These are phyloP conservation scores for Rhabditophanes sp. DNA, from an alignment of 2,888 invertebrate genomes.

Conservation along the genomic window DNA sequence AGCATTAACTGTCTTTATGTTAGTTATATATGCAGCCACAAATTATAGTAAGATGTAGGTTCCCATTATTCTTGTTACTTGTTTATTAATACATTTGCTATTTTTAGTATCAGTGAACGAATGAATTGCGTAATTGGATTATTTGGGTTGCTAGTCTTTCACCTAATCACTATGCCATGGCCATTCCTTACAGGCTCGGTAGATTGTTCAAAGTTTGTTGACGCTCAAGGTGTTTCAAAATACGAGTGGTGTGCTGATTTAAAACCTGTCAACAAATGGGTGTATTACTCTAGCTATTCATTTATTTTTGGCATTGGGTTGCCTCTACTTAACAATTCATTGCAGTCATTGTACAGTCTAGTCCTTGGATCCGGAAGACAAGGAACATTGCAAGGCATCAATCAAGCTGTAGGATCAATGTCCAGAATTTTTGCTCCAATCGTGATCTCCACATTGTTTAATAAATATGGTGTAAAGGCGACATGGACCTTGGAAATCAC, in stretches of 20 bases:
- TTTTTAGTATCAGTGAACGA: constrained; percentile 15
- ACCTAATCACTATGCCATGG: constrained; percentile 19
- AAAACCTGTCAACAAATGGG: constrained; percentile 12
- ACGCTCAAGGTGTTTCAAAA: constrained; percentile 1
- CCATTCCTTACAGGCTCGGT: constrained; percentile 18
- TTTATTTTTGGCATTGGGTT: constrained; percentile 16
- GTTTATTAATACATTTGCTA: not conserved
- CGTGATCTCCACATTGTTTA: constrained; percentile 16
- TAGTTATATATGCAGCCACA: constrained; percentile 19
- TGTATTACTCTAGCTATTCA: constrained; percentile 17
- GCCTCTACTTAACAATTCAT: constrained; percentile 20
- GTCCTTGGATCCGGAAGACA: constrained; percentile 14
- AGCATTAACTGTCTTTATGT: constrained; percentile 13
- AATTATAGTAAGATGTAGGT: constrained; percentile 16
- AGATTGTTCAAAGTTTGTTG: constrained; percentile 10
- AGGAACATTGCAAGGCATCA: constrained; percentile 21
- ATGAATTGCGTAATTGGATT: constrained; percentile 14
- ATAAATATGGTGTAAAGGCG: constrained; percentile 15
- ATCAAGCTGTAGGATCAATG: constrained; percentile 19
- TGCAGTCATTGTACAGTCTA: constrained; percentile 18
- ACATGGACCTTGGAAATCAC: constrained; percentile 19
- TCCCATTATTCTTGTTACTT: not conserved
- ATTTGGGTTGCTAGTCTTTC: constrained; percentile 16
- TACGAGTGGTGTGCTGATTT: constrained; percentile 14
- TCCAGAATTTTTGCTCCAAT: constrained; percentile 20